These are phyloP conservation scores for Zootermopsis nevadensis DNA, from an alignment of 2,888 invertebrate genomes.

Conservation along the genomic window DNA sequence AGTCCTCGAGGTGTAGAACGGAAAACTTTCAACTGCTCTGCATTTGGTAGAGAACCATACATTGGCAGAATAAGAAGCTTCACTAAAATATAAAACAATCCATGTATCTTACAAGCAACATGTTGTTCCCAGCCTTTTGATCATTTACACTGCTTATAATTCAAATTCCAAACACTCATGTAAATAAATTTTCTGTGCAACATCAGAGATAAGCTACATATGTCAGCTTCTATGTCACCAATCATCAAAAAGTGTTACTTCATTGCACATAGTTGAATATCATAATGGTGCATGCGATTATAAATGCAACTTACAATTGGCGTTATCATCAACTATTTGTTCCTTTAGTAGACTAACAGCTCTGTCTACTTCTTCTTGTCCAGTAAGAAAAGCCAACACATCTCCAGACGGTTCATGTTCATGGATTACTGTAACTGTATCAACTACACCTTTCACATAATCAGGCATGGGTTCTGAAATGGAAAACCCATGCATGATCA, in stretches of 20 bases:
- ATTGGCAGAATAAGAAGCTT: slow-evolving; percentile 83
- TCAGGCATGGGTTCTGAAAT: slow-evolving; percentile 85
- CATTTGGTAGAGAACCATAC: slow-evolving; percentile 90
- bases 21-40: slow-evolving; percentile 90
- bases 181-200: too few relatives aligned
- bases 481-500: too few relatives aligned
- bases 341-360: slow-evolving; percentile 75
- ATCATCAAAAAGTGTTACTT: too few relatives aligned
- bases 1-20: slow-evolving; percentile 76
- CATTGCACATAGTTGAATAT: too few relatives aligned
- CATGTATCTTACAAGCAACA: too few relatives aligned
- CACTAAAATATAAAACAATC: slow-evolving; percentile 57
- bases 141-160: too few relatives aligned
- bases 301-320: slow-evolving; percentile 46
- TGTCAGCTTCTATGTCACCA: too few relatives aligned
- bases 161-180: too few relatives aligned
- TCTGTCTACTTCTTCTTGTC: slow-evolving; percentile 92
- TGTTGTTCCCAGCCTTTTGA: too few relatives aligned
- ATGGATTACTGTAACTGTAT: slow-evolving; percentile 91
- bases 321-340: slow-evolving; percentile 63
- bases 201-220: too few relatives aligned
- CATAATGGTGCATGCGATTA: too few relatives aligned
- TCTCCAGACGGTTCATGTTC: slow-evolving; percentile 86
- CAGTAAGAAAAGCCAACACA: slow-evolving; percentile 91
- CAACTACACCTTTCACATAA: slow-evolving; percentile 87